A percentile compares a stretch with the other conserved stretches of the same genome.
phyloP scores from a whole-genome alignment of 2,888 invertebrate genomes.

The Drosophila melanosoma region DNA sequence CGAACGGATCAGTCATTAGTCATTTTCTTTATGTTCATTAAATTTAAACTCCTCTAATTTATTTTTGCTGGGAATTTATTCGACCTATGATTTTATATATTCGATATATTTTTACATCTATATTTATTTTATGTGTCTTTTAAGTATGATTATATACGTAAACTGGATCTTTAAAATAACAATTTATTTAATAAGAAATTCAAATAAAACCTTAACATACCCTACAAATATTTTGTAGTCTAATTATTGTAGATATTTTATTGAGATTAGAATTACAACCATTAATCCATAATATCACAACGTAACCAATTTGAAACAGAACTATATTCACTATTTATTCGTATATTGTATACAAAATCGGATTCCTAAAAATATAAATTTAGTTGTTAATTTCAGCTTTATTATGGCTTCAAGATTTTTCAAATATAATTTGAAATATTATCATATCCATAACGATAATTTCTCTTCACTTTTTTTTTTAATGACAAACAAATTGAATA shows the following conservation, averaged over 20 bases:
- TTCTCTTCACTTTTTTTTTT: background rate
- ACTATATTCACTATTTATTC: no score
- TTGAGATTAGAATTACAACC: background rate
- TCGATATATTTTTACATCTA: background rate
- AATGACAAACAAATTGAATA: background rate
- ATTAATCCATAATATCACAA: background rate
- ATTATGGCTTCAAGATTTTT: background rate
- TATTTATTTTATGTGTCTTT: background rate
- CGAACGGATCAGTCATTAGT: background rate
- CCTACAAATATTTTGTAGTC: background rate
- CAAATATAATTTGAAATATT: background rate
- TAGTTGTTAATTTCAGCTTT: background rate
- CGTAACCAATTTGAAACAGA: background rate
- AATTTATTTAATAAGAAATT: background rate
- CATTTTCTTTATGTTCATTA: background rate
- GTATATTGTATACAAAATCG: no score
- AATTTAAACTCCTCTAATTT: background rate
- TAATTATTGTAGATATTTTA: background rate
- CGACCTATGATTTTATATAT: background rate
- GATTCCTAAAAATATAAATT: background rate
- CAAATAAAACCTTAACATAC: background rate
- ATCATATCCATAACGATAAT: background rate
- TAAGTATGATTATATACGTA: background rate
- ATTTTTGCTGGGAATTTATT: no score
- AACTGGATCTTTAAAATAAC: background rate